Conservation (phyloP, 2,888 invertebrate genomes). For the Drosophila vallismaia region DNA sequence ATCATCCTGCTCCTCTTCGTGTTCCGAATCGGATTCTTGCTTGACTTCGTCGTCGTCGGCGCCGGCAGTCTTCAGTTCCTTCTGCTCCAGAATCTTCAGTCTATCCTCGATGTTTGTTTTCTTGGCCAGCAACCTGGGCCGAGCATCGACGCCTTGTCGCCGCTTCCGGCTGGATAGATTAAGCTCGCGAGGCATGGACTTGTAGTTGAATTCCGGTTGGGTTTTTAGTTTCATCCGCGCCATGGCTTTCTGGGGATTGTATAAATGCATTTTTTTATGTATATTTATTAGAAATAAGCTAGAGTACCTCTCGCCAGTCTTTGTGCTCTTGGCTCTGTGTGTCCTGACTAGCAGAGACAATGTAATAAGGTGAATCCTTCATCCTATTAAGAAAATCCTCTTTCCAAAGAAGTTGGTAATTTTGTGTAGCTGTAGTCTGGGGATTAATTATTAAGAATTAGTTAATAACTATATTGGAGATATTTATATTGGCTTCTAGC, state of each 20-base stretch:
- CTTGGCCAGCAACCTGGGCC: slow-evolving; percentile 53
- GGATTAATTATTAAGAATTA: neutral
- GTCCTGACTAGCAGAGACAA: slow-evolving; percentile 62
- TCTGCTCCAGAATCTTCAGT: slow-evolving; percentile 88
- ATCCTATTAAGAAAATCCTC: slow-evolving; percentile 90
- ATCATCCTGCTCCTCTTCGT: slow-evolving; percentile 79
- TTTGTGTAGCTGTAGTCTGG: slow-evolving; percentile 86
- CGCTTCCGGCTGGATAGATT: slow-evolving; percentile 73
- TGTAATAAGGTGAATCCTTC: slow-evolving; percentile 86
- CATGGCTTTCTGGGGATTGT: slow-evolving; percentile 64
- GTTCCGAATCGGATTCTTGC: slow-evolving; percentile 86
- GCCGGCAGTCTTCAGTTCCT: slow-evolving; percentile 85
- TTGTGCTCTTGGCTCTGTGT: slow-evolving; percentile 40
- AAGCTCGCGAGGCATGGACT: slow-evolving; percentile 87
- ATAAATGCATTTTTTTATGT: accelerated
- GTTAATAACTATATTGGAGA: neutral
- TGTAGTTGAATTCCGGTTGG: slow-evolving; percentile 84
- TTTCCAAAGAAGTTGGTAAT: slow-evolving; percentile 89
- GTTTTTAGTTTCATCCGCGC: slow-evolving; percentile 75
- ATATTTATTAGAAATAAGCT: neutral
- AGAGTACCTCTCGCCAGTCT: slow-evolving; percentile 63
- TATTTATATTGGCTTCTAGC: neutral
- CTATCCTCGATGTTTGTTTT: slow-evolving; percentile 82
- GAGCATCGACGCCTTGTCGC: slow-evolving; percentile 44
- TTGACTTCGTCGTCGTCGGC: slow-evolving; percentile 86